Conservation (phyloP, 2,113 vertebrate species). For the Sula dactylatra region DNA sequence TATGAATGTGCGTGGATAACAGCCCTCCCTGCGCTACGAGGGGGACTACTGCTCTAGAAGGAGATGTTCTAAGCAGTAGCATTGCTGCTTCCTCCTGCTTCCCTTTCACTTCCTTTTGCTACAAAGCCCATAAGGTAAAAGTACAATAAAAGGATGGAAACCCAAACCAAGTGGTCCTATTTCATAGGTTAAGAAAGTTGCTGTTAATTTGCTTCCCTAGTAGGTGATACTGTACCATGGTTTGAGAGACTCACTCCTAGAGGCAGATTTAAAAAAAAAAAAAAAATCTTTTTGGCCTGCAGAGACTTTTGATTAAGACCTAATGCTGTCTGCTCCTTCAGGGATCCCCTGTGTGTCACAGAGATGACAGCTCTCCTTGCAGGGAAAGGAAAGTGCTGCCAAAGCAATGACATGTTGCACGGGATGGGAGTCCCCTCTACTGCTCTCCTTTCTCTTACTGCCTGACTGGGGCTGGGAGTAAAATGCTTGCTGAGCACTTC, state of each 20-base stretch:
- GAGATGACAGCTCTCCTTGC: neutral
- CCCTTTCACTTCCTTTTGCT: neutral
- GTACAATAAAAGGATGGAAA: neutral
- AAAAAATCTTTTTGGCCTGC: neutral
- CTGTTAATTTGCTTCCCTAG: neutral
- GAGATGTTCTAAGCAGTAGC: neutral
- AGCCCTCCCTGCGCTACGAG: neutral
- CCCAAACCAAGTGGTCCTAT: neutral
- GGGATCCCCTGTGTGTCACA: neutral
- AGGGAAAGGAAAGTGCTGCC: neutral
- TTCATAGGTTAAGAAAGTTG: neutral
- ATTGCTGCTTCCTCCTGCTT: neutral
- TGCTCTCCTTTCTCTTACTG: neutral
- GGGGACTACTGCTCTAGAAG: neutral
- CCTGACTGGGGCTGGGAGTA: neutral
- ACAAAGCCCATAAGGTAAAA: neutral
- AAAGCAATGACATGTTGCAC: neutral
- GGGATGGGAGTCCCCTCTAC: neutral
- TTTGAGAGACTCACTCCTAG: neutral
- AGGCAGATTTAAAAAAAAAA: neutral
- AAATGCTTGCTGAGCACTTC: neutral
- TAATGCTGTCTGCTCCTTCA: neutral
- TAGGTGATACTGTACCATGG: neutral
- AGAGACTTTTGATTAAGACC: neutral
- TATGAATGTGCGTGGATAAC: neutral